Conservation (phyloP, 2,888 invertebrate genomes). For the Synergus umbraculus region DNA sequence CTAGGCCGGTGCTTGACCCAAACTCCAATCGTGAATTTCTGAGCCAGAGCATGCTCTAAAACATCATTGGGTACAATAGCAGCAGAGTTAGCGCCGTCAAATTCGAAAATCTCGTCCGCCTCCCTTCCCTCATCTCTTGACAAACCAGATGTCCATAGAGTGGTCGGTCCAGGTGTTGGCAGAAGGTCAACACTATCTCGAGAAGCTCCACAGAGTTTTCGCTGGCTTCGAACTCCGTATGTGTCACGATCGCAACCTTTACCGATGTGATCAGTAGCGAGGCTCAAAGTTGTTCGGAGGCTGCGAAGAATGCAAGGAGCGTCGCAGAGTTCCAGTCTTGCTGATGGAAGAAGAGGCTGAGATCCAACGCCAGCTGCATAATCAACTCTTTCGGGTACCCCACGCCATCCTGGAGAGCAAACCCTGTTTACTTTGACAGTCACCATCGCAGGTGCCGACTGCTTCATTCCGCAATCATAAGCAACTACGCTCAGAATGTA, state of each 20-base stretch:
- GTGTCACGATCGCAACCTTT: slow-evolving; percentile 98
- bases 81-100: slow-evolving; percentile 94
- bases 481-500: slow-evolving; percentile 98
- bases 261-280: slow-evolving; percentile 92
- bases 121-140: slow-evolving; percentile 84
- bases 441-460: slow-evolving; percentile 95
- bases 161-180: slow-evolving; percentile 84
- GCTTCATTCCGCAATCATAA: slow-evolving; percentile 97
- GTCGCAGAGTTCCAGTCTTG: slow-evolving; percentile 83
- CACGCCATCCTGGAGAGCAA: slow-evolving; percentile 79
- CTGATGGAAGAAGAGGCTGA: slow-evolving; percentile 89
- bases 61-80: slow-evolving; percentile 89
- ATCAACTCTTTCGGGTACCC: slow-evolving; percentile 90
- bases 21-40: slow-evolving; percentile 93
- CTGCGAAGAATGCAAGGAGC: slow-evolving; percentile 80
- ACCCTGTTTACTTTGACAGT: slow-evolving; percentile 91
- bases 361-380: slow-evolving; percentile 89
- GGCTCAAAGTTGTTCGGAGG: slow-evolving; percentile 82
- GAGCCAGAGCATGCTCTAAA: slow-evolving; percentile 87
- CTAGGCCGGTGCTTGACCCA: slow-evolving; percentile 96
- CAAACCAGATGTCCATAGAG: slow-evolving; percentile 80
- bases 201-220: slow-evolving; percentile 92
- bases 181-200: slow-evolving; percentile 91
- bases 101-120: slow-evolving; percentile 95
- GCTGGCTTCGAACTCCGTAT: slow-evolving; percentile 90